Evolutionary conservation across 2,797 vertebrate genomes (phyloP).

Genomic region (Bradypus variegatus): DNA sequence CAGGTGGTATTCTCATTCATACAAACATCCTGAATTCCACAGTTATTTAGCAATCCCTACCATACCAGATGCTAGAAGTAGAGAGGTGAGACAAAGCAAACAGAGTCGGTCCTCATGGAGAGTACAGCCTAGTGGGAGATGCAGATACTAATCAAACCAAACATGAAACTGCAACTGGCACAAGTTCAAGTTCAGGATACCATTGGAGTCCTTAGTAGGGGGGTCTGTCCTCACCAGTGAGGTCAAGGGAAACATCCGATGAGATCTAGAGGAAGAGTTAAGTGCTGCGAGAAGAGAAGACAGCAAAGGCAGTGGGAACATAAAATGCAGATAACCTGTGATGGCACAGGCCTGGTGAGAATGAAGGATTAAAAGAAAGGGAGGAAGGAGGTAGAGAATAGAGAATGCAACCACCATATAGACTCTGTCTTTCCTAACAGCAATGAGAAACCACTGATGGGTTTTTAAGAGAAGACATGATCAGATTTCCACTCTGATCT

Average conservation of each 20-base stretch:
- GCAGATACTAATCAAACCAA: neutral
- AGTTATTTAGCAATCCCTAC: neutral
- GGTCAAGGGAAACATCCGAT: neutral
- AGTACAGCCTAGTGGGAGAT: neutral
- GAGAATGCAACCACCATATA: neutral
- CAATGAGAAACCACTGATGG: rapidly evolving
- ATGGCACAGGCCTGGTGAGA: neutral
- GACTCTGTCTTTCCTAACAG: neutral
- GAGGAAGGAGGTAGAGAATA: neutral
- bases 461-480: neutral
- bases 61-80: neutral
- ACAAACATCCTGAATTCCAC: neutral
- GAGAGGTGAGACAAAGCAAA: neutral
- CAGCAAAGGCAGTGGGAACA: neutral
- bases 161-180: neutral
- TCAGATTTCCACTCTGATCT: neutral
- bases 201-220: rapidly evolving
- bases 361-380: neutral
- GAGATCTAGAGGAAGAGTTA: neutral
- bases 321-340: rapidly evolving
- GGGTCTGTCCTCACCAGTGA: neutral
- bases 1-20: neutral
- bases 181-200: neutral
- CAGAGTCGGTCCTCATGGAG: rapidly evolving
- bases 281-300: neutral